A percentile compares a stretch with the other conserved stretches of the same genome.
Evolutionary conservation across 1,140 invertebrate species (phyloP).

Genomic region (Nasonia vitripennis): DNA sequence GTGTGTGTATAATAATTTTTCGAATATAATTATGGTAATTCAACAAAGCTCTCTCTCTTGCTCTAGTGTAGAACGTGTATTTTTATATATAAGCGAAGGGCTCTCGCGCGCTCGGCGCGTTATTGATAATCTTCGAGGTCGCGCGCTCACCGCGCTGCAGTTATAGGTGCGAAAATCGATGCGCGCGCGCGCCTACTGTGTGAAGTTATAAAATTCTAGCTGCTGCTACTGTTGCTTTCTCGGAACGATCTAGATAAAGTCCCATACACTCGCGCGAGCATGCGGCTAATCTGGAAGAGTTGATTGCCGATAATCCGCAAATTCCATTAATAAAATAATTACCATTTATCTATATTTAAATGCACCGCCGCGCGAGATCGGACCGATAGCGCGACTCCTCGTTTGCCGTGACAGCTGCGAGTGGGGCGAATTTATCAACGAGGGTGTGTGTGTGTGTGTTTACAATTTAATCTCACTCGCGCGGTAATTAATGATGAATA

Average conservation of each 20-base stretch:
- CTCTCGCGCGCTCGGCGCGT: background rate
- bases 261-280: background rate
- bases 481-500: too few species aligned
- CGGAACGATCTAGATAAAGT: background rate
- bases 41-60: too few species aligned
- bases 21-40: background rate
- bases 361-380: background rate
- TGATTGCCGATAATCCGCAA: slow-evolving; percentile 1
- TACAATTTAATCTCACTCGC: too few species aligned
- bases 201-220: slow-evolving; percentile 7
- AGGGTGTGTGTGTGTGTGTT: too few species aligned
- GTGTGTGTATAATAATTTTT: background rate
- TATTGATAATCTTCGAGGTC: slow-evolving; percentile 4
- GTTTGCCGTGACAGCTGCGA: background rate
- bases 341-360: slow-evolving; percentile 4
- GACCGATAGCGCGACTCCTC: background rate
- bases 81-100: background rate
- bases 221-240: background rate
- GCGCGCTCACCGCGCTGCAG: background rate
- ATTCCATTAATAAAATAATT: slow-evolving; percentile 23
- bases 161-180: slow-evolving; percentile 13
- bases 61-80: background rate
- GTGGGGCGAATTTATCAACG: background rate
- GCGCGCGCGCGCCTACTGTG: background rate
- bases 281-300: background rate